These are phyloP conservation scores for Cerastis rubricosa DNA, from an alignment of 2,888 invertebrate genomes.

Conservation along the genomic window DNA sequence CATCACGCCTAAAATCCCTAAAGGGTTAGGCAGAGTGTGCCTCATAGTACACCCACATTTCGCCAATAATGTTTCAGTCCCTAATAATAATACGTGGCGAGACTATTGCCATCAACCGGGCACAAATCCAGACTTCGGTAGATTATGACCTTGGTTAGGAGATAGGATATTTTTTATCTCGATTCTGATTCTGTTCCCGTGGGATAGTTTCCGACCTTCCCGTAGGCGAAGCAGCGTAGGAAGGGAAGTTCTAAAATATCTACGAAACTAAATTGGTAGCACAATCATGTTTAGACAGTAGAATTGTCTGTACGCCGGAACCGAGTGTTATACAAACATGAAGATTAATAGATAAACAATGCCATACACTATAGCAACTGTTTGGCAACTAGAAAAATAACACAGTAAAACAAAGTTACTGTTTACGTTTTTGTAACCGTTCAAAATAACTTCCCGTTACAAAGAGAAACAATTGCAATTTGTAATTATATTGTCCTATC, in stretches of 20 bases:
- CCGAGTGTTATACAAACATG: conserved; percentile 8
- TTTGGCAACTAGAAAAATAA: not conserved
- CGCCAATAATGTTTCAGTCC: too few species aligned
- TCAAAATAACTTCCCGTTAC: not conserved
- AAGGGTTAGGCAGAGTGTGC: too few species aligned
- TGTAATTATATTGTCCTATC: not conserved
- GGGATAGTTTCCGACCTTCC: not conserved
- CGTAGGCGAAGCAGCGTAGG: not conserved
- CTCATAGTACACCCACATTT: too few species aligned
- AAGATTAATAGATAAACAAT: not conserved
- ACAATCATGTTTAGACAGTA: not conserved
- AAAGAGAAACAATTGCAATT: not conserved
- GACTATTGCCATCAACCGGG: too few species aligned
- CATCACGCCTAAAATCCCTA: too few species aligned
- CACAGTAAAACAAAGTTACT: not conserved
- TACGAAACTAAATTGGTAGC: not conserved
- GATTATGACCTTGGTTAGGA: not conserved
- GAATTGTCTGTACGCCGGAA: not conserved
- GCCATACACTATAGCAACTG: not conserved
- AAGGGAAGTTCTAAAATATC: not conserved
- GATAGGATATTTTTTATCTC: not conserved
- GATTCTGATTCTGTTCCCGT: not conserved
- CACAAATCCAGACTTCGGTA: not conserved
- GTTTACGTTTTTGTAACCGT: not conserved
- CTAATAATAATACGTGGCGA: too few species aligned